Percentiles rank a stretch among this genome's conserved stretches.
phyloP scores from a whole-genome alignment of 2,888 invertebrate genomes.

The Cephus pulcher region DNA sequence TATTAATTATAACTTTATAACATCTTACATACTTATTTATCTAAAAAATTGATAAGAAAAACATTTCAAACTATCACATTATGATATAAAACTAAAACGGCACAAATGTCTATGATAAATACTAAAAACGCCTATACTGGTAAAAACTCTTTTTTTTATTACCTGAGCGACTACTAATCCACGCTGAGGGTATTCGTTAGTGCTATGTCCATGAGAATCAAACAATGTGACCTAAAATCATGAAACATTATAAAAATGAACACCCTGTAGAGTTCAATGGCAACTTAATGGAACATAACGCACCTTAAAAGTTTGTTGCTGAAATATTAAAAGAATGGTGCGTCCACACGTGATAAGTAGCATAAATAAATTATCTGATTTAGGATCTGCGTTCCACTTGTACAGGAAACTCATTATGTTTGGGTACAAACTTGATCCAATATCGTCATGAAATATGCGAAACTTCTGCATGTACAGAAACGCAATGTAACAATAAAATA shows the following conservation, averaged over 20 bases:
- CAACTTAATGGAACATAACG: not conserved
- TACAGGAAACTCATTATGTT: constrained; percentile 65
- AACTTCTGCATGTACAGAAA: constrained; percentile 62
- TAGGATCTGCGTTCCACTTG: constrained; percentile 65
- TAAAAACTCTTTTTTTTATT: constrained; percentile 8
- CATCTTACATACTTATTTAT: not conserved
- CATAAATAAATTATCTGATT: constrained; percentile 66
- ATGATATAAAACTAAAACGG: not conserved
- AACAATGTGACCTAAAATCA: constrained; percentile 66
- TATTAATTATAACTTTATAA: not conserved
- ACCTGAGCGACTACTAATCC: constrained; percentile 69
- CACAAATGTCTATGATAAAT: not conserved
- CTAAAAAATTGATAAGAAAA: not conserved
- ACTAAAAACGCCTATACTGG: too few relatives aligned
- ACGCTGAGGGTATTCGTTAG: constrained; percentile 55
- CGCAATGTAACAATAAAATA: not conserved
- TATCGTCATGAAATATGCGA: constrained; percentile 65
- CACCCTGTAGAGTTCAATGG: too few relatives aligned
- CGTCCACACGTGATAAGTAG: constrained; percentile 69
- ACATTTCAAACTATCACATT: not conserved
- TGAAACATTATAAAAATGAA: constrained; percentile 6
- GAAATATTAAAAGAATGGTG: constrained; percentile 69
- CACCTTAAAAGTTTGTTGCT: constrained; percentile 63
- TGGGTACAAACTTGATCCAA: constrained; percentile 62
- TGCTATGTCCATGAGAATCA: constrained; percentile 67